Percentiles rank a stretch among this genome's conserved stretches.
These are phyloP conservation scores for Rhopalosiphum maidis DNA, from an alignment of 1,140 invertebrate genomes.

Conservation along the genomic window DNA sequence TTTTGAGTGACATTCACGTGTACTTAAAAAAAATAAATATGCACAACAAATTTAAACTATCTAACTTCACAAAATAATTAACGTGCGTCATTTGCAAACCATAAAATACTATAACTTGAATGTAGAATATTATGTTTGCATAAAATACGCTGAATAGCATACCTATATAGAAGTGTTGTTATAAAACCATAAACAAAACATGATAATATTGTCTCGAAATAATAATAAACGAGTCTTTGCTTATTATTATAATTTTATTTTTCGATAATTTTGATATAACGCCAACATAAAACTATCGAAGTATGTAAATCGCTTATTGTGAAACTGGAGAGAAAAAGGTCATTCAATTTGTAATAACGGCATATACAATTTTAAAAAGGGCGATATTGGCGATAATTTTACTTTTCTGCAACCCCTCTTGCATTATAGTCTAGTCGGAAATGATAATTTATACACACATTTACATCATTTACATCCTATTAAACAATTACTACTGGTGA, in stretches of 20 bases:
- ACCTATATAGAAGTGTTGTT: not conserved
- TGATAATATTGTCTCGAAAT: not conserved
- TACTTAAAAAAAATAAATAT: not conserved
- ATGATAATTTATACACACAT: not conserved
- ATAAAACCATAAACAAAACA: not conserved
- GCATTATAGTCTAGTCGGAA: not conserved
- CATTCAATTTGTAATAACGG: not conserved
- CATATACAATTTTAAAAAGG: not conserved
- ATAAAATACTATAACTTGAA: not conserved
- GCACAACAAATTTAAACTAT: not conserved
- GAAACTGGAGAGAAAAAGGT: not conserved
- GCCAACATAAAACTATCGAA: conserved; percentile 7
- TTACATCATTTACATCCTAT: not conserved
- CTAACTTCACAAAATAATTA: not conserved
- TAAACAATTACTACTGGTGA: not conserved
- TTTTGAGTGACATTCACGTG: not conserved
- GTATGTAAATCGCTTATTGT: not conserved
- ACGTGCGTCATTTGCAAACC: not conserved
- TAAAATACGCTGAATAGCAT: not conserved
- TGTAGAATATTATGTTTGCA: not conserved
- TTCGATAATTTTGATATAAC: not conserved
- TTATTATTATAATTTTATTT: not conserved
- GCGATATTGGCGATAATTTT: not conserved
- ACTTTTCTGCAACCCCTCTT: not conserved
- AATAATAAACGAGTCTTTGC: not conserved